Base-by-base conservation (phyloP, 1,140 invertebrate species). In the Yoshiicerus persimilis region DNA sequence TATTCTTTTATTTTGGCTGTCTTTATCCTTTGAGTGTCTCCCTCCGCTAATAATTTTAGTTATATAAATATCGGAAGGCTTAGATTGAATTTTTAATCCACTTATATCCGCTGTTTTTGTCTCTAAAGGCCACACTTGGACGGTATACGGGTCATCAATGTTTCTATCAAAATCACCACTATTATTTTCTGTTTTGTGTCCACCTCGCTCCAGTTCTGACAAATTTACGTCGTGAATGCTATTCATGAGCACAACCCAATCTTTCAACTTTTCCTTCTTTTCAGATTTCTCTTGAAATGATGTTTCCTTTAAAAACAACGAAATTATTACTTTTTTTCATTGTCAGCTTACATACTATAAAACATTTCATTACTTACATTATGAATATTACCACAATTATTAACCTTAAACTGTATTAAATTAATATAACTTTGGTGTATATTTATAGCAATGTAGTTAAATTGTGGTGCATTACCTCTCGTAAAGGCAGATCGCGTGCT, bases 401-500 rank as follows among this genome's bases (percentile, higher is more conserved):
- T n/a, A n/a, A n/a, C n/a, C n/a, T n/a, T n/a, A n/a, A n/a, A n/a
- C n/a, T n/a, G n/a, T n/a, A 62, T 20, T 86, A 86, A 38, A 30
- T 16, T 64, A n/a, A n/a, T n/a, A n/a, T n/a, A n/a, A n/a, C n/a
- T n/a, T n/a, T n/a, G n/a, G n/a, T n/a, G n/a, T n/a, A n/a, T n/a
- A n/a, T n/a, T n/a, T n/a, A n/a, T n/a, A n/a, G n/a, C n/a, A n/a
- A n/a, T n/a, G n/a, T n/a, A n/a, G n/a, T n/a, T n/a, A n/a, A n/a
- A n/a, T n/a, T n/a, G n/a, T n/a, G n/a, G n/a, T 80, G 9, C 56
- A 4, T 20, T 87, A 88, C 88, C 39, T 93, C 96, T 95, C 94
- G 93, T 36, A 97, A 90, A 1, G 96, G 94, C 90, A 95, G 94
- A 87, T 97, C 95, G 90, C 96, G 93, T 0, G 97, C 96, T 91